Evolutionary conservation across 2,888 invertebrate genomes (phyloP), one percentile per base, ranked within the genome.

Genomic region (Achlya flavicornis): DNA sequence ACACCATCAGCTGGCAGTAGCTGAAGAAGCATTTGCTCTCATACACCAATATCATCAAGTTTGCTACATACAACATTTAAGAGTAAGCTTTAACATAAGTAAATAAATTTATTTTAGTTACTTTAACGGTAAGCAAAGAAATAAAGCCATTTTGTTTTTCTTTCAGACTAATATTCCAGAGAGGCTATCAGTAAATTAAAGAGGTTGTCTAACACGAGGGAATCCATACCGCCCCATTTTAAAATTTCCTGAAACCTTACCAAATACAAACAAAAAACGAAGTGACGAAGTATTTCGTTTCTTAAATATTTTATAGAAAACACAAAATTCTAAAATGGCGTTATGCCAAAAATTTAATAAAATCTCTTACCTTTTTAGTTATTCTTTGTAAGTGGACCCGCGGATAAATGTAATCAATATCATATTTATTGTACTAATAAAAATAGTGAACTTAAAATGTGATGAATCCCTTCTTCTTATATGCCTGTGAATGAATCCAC

Each of bases 11-110:
- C 89, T 98, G 63, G 96, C 96, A 66, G 96, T 98, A 7, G 98
- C 99, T 16, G 99, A 99, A 92, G 97, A 99, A 82, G 98, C 99
- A 0, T 99, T 98, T 86, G 97, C 98, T 5, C 78, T 91, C 3
- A 94, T 94, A 67, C 87, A 85, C 58, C 91, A 92, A 67, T 94
- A 93, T 64, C 91, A 98, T 78, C 98, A 98, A 95, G 98, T 98
- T 1, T 95, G 96, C 78, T 98, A 97, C 79, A 95, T 98, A 74
- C 97, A 97, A 78, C 95, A 97, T 79, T 95, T 98, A 48, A 97
- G 97, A 92, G 97, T 97, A 89, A 79, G 81, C 41, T 41, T 73
- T 62, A 11, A 57, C 5, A 12, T 43, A 11, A 33, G 33, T 4
- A 33, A 12, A 58, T 10, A 63, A 19, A 10, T 43, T 60, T 60